Base-by-base conservation (phyloP, 2,113 vertebrate species). In the Ceuthmochares aereus region DNA sequence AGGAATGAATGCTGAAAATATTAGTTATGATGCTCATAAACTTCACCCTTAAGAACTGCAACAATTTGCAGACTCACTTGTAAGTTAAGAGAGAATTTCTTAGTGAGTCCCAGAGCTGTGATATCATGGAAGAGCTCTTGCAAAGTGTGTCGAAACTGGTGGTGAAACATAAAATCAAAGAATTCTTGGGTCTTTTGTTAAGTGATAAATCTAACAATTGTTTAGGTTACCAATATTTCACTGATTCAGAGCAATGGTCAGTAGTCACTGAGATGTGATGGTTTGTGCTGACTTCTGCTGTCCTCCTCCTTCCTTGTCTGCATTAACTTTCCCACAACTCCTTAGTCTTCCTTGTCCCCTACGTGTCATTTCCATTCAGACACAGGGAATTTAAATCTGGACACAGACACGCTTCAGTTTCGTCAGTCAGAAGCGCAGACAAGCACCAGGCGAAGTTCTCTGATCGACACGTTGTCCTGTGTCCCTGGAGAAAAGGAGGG, bases 311-410 rank as follows among this genome's bases (percentile, higher is more conserved):
- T 68, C 43, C 40, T 42, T 87, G 40, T 20, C 52, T 52, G 45
- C n/a, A 14, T 60, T 79, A 64, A 29, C 54, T 81, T 64, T 79
- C 45, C 27, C 42, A 52, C 36, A 30, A 6, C 10, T n/a, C 56
- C 30, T 59, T 6, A 29, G 60, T 26, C 45, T 63, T 40, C 26
- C 56, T 80, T 83, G 25, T 85, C 34, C 29, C 27, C 36, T 73
- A 23, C 4, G 0, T 59, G 55, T 60, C n/a, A 22, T 43, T 91
- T 66, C 67, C 20, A 40, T 77, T 89, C 75, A 84, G 6, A 88
- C 85, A 82, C 84, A 86, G 84, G 96, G 82, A 83, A 93, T 80
- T 74, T 92, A 89, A 47, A 75, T 90, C 85, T 81, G 91, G 93
- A 87, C 74, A 75, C 73, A 78, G 93, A 67, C 75, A 79, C 58